phyloP scores from a whole-genome alignment of 2,888 invertebrate species.

The Tillus elongatus region DNA sequence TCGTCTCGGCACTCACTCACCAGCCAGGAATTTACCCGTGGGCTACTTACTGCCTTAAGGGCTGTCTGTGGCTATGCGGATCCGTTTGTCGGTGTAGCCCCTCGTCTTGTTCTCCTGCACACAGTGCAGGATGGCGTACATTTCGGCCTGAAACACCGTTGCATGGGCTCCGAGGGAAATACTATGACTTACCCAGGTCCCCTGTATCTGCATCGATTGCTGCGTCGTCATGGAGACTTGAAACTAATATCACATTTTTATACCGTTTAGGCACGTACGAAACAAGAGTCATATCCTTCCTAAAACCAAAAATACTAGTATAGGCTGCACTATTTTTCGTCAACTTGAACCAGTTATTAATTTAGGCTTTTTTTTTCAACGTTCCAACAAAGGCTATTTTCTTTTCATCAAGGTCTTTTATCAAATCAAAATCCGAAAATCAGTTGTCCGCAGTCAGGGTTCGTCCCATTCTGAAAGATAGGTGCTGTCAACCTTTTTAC shows the following conservation, averaged over 20 bases:
- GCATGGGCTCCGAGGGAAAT: no score
- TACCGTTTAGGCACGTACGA: constrained; percentile 24
- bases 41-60: no score
- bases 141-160: no score
- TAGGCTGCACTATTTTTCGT: constrained; percentile 19
- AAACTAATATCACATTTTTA: constrained; percentile 19
- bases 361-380: constrained; percentile 25
- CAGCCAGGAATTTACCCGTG: no score
- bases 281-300: constrained; percentile 23
- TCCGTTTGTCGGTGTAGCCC: no score
- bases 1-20: no score
- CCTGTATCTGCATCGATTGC: constrained; percentile 19
- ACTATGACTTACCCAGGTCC: no score
- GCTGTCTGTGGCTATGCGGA: no score
- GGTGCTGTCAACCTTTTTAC: no score
- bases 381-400: constrained; percentile 23
- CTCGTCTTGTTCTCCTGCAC: no score
- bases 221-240: constrained; percentile 18
- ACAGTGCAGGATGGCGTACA: no score
- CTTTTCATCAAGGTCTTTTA: constrained; percentile 17
- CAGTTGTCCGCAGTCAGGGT: constrained; percentile 28
- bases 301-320: constrained; percentile 25
- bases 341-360: constrained; percentile 27
- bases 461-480: no score
- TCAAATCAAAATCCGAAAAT: constrained; percentile 25